Evolutionary conservation across 2,113 vertebrate genomes (phyloP), one percentile per base, ranked within the genome.

Genomic region (Speoplatyrhinus poulsoni): DNA sequence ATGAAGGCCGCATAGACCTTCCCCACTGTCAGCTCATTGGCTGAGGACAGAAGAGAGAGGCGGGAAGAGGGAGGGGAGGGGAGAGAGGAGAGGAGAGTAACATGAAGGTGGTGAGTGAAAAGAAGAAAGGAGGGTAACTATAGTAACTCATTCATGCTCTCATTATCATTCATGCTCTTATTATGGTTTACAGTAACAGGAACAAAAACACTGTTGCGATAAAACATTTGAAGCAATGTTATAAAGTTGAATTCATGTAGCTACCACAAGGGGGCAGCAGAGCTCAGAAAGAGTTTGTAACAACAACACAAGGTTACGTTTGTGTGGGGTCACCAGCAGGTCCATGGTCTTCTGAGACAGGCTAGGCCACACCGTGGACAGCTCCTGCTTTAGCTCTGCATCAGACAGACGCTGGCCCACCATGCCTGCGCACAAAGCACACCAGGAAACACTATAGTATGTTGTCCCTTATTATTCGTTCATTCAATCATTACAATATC

Each of bases 1-100:
- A 98, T 99, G 69, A 98, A 92, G 0, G 96, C 96, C 0, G 97
- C 97, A 0, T 99, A 98, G 55, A 99, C 96, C 79, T 99, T 98
- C 56, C 97, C 97, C 73, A 99, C 96, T 0, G 97, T 99, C 92
- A 99, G 94, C 86, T 97, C 97, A 64, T 97, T 97, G 0, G 94
- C 97, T 99, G 83, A 71, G 17, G 65, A 60, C 8, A 64, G 36
- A 47, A 72, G 7, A 82, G 8, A 57, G n/a, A 62, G 60, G 60
- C 47, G 69, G 72, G 8, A 36, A 46, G 75, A 4, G 46, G 58
- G 92, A 78, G 36, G 77, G 62, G 6, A 49, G 12, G 36, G 12
- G 12, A n/a, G 59, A 36, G 36, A 15, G 15, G 10, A 41, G 13
- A 15, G 49, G 10, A 15, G 49, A 52, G 49, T 4, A 15, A 11